Conservation (phyloP, 2,888 invertebrate species). For the Callimorpha dominula region DNA sequence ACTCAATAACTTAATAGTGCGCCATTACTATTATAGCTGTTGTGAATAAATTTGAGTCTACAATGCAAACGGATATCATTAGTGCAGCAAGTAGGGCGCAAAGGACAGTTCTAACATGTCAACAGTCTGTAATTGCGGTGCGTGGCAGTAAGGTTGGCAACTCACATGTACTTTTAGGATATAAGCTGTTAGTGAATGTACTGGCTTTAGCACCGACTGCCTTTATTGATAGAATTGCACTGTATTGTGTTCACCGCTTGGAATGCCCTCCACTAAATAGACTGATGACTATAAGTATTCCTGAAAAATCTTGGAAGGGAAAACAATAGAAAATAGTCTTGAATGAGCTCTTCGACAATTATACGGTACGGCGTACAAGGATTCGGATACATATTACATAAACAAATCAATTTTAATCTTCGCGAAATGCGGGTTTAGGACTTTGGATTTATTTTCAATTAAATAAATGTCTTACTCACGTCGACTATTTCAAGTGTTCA, state of each 20-base stretch:
- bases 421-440: too few species aligned
- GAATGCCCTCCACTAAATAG: not conserved
- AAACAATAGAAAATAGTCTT: too few species aligned
- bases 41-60: slow-evolving; percentile 39
- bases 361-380: too few species aligned
- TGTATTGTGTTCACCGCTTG: not conserved
- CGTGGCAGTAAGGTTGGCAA: not conserved
- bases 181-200: not conserved
- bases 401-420: too few species aligned
- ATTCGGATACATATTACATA: too few species aligned
- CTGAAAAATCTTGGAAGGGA: too few species aligned
- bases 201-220: too few species aligned
- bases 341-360: too few species aligned
- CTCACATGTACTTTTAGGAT: not conserved
- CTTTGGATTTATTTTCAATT: too few species aligned
- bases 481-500: too few species aligned
- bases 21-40: slow-evolving; percentile 31
- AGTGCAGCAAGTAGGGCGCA: slow-evolving; percentile 47
- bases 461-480: too few species aligned
- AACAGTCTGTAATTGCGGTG: slow-evolving; percentile 20
- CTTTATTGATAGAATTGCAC: not conserved
- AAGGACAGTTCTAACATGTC: slow-evolving; percentile 37
- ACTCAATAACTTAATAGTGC: slow-evolving; percentile 35
- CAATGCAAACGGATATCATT: slow-evolving; percentile 52
- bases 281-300: too few species aligned